phyloP scores from a whole-genome alignment of 2,888 invertebrate species.

The Smittia sp. region DNA sequence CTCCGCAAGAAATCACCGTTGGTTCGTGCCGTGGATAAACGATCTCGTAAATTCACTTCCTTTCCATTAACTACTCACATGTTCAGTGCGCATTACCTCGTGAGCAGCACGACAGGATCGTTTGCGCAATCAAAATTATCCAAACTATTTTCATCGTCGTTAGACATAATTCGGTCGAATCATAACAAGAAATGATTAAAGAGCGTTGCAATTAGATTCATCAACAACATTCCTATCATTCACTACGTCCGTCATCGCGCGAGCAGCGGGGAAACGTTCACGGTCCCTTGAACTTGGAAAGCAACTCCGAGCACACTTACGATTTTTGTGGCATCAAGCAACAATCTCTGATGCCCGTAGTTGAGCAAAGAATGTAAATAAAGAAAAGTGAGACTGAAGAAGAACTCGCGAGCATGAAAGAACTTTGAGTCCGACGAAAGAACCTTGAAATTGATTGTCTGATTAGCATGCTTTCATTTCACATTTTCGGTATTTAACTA shows the following conservation, averaged over 20 bases:
- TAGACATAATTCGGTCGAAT: background rate
- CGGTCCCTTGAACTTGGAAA: constrained; percentile 27
- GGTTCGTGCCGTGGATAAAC: background rate
- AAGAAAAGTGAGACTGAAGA: background rate
- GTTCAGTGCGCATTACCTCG: background rate
- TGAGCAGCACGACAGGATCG: background rate
- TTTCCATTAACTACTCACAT: constrained; percentile 34
- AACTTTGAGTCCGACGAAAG: background rate
- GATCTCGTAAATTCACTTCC: constrained; percentile 22
- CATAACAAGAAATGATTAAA: background rate
- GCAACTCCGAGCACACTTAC: constrained; percentile 30
- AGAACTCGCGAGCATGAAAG: background rate
- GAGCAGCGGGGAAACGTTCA: background rate
- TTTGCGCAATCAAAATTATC: background rate
- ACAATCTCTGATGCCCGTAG: background rate
- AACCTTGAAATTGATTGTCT: constrained; percentile 21
- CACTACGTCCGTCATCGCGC: constrained; percentile 10
- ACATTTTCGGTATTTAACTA: constrained; percentile 11
- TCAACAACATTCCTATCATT: constrained; percentile 27
- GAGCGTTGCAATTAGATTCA: background rate
- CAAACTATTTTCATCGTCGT: background rate
- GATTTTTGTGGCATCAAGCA: background rate
- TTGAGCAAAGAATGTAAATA: too few species aligned
- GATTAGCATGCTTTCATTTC: constrained; percentile 30
- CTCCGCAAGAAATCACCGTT: background rate